A percentile compares a stretch with the other conserved stretches of the same genome.
Evolutionary conservation across 2,113 vertebrate species (phyloP).

Genomic region (Aphelocoma coerulescens): DNA sequence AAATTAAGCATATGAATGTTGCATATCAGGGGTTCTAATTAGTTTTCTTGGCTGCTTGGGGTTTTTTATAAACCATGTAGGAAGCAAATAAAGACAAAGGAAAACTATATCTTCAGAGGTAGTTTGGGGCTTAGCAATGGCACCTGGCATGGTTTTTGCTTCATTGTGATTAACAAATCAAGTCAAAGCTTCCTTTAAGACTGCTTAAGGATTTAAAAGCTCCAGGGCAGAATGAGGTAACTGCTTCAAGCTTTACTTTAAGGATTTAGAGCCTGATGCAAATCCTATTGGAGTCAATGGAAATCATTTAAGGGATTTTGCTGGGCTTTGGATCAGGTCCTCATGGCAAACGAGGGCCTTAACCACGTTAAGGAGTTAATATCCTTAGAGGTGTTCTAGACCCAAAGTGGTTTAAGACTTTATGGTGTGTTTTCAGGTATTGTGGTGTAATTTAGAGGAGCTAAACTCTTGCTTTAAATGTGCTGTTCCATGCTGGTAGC

Average conservation of each 20-base stretch:
- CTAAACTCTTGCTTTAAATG: neutral
- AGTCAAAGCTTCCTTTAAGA: neutral
- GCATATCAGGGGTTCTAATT: constrained; percentile 57
- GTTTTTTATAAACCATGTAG: neutral
- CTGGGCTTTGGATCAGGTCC: neutral
- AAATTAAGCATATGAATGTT: constrained; percentile 64
- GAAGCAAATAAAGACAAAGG: neutral
- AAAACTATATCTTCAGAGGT: neutral
- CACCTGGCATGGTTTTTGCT: neutral
- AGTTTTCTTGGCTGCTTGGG: neutral
- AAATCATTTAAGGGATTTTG: neutral
- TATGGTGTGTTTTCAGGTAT: neutral
- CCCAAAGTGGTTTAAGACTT: neutral
- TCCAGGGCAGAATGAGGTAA: neutral
- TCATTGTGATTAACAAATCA: neutral
- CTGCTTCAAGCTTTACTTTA: neutral
- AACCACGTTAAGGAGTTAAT: neutral
- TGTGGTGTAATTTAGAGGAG: neutral
- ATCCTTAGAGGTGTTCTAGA: neutral
- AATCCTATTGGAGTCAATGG: neutral
- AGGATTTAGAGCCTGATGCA: constrained; percentile 11
- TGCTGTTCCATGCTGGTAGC: neutral
- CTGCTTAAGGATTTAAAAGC: constrained; percentile 35
- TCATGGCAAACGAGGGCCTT: neutral
- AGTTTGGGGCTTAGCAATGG: neutral